A percentile compares a stretch with the other conserved stretches of the same genome.
These are phyloP conservation scores for Lottia scabra DNA, from an alignment of 2,888 invertebrate genomes.

Conservation along the genomic window DNA sequence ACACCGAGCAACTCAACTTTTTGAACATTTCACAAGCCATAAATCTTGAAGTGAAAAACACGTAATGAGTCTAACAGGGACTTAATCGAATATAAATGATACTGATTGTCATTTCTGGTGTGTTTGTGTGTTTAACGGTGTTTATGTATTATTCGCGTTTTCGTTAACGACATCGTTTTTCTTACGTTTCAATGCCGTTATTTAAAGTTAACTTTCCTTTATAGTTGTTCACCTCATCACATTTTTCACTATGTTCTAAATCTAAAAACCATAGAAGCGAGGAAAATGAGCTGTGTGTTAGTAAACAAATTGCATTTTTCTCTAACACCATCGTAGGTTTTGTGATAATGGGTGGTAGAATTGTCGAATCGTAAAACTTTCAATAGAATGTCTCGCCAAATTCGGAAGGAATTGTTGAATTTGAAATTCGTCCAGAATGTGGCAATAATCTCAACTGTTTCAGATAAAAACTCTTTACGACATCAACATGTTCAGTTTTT, in stretches of 20 bases:
- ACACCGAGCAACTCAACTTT: too few species aligned
- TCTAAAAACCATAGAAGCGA: too few species aligned
- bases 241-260: too few species aligned
- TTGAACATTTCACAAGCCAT: neutral
- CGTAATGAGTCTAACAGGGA: neutral
- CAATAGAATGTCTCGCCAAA: neutral
- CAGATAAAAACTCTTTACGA: neutral
- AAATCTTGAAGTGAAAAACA: neutral
- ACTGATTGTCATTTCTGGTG: neutral
- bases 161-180: neutral
- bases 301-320: too few species aligned
- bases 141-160: neutral
- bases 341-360: neutral
- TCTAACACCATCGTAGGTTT: neutral
- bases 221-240: too few species aligned
- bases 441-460: neutral
- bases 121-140: conserved; percentile 2
- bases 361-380: neutral
- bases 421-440: conserved; percentile 1
- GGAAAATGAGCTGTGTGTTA: too few species aligned
- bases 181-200: neutral
- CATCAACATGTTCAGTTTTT: too few species aligned
- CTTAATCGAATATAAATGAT: conserved; percentile 6
- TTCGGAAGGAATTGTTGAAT: conserved; percentile 1
- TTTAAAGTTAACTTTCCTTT: neutral